phyloP scores from a whole-genome alignment of 2,888 invertebrate species.

The Drosophila falleni region DNA sequence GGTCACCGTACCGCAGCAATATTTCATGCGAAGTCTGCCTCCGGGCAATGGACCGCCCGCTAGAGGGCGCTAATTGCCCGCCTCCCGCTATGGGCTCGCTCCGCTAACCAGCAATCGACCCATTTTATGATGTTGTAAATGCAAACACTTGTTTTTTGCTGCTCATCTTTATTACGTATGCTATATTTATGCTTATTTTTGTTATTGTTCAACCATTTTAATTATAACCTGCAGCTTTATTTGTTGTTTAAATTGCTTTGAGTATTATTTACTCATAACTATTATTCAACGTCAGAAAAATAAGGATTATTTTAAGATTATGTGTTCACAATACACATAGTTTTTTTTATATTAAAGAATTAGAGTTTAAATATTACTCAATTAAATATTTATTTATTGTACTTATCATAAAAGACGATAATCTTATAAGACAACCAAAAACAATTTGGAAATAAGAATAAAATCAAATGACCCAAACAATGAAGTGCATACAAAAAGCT shows the following conservation, averaged over 20 bases:
- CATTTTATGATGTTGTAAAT: conserved; percentile 46
- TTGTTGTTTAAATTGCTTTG: conserved; percentile 41
- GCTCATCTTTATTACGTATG: conserved; percentile 47
- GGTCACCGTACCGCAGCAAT: conserved; percentile 49
- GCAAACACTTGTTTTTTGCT: conserved; percentile 19
- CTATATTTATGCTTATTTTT: conserved; percentile 23
- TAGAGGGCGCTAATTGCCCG: conserved; percentile 55
- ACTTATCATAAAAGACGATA: conserved; percentile 4
- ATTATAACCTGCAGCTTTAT: conserved; percentile 45
- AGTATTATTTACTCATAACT: background rate
- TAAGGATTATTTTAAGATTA: background rate
- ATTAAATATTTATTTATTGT: conserved; percentile 12
- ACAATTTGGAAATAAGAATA: conserved; percentile 26
- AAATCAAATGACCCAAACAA: conserved; percentile 19
- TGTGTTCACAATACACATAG: background rate
- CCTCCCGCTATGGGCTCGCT: conserved; percentile 28
- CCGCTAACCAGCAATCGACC: conserved; percentile 35
- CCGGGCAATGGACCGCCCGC: conserved; percentile 43
- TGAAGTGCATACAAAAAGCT: conserved; percentile 29
- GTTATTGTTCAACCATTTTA: conserved; percentile 26
- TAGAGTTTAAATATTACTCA: background rate
- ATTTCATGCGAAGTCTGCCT: conserved; percentile 53
- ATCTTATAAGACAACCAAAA: conserved; percentile 6
- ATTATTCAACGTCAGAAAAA: background rate
- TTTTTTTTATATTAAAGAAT: background rate